Evolutionary conservation across 2,888 invertebrate genomes (phyloP), one percentile per base, ranked within the genome.

Genomic region (Phortica okadai): DNA sequence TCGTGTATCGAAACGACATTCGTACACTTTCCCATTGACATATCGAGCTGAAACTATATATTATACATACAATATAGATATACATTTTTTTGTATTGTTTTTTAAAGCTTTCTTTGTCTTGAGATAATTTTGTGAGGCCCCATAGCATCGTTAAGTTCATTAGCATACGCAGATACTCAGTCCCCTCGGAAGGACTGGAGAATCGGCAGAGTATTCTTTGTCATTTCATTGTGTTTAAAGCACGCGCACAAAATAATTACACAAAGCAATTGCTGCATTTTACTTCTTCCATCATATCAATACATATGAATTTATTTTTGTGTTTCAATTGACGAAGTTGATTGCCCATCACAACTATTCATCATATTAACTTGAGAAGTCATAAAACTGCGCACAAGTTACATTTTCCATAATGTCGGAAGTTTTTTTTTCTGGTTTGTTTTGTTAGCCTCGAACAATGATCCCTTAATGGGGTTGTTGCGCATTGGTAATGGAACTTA

Each of bases 381-480:
- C 69, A 69, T 69, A 69, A 21, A 69, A 69, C 44, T 69, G 69
- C 21, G 69, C 21, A 16, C 45, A 69, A 44, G 21, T 69, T 45
- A 33, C 16, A 69, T 45, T 69, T 45, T 69, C 69, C 44, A 7
- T 62, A 16, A 62, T 6, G 6, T 8, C 6, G 50, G 8, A 50
- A 50, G 6, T 50, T 50, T 50, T 50, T 50, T 50, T 50, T 14
- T 3, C 8, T 14, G 6, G 50, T 3, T 3, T 50, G 50, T 50
- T 50, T 50, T 8, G 50, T 50, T 3, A 11, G 14, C 50, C 33
- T 33, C 33, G 33, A 33, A 33, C 33, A 33, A 33, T 33, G 33
- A 33, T 4, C 33, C 33, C 33, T 33, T 33, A 21, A 21, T 21
- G 21, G 21, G 21, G 21, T 21, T 21, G 21, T 21, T 21, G 21